Base-by-base conservation (phyloP, 2,888 invertebrate genomes). In the Diaperis boleti region DNA sequence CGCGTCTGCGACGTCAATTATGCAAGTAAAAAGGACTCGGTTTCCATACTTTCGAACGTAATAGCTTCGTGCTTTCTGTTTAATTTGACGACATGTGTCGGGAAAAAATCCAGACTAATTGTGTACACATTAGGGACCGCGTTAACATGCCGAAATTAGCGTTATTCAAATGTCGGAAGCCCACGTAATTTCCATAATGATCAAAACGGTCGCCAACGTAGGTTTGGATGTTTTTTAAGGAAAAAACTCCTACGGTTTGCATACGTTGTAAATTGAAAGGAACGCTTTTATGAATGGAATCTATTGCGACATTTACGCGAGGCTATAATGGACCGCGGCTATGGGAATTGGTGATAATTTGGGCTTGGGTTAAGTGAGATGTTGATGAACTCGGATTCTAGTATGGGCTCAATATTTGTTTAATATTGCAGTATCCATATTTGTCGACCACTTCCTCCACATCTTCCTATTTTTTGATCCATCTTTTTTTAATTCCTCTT, bases 121-220 rank as follows among this genome's bases (percentile, higher is more conserved):
- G 45, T 45, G 22, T 22, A 13, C 45, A 26, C 26, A 11, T 45
- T 17, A 8, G 17, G n/a, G 14, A 11, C 14, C 2, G 18, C 42
- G 17, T 13, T n/a, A 45, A 7, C 44, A 45, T 29, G 15, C 10
- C 10, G 29, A 45, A 26, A 45, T 45, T 45, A 13, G 29, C 26
- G 44, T 45, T 6, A 8, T n/a, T 26, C 15, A 39, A 39, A 39
- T 39, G 39, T 42, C 20, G 20, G 42, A 8, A 33, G 42, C 42
- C 42, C 42, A 42, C 42, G 42, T 42, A 11, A 42, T 42, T 15
- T 6, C 22, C 35, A 44, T 33, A 55, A 42, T 55, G 44, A 54
- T 29, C 39, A 41, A 41, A 54, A 54, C 41, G 35, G 54, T 54
- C 54, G 54, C 54, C 54, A 54, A 54, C 54, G 54, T 54, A 54